Evolutionary conservation across 2,113 vertebrate species (phyloP), one percentile per base, ranked within the genome.

Genomic region (Rattus rattus): DNA sequence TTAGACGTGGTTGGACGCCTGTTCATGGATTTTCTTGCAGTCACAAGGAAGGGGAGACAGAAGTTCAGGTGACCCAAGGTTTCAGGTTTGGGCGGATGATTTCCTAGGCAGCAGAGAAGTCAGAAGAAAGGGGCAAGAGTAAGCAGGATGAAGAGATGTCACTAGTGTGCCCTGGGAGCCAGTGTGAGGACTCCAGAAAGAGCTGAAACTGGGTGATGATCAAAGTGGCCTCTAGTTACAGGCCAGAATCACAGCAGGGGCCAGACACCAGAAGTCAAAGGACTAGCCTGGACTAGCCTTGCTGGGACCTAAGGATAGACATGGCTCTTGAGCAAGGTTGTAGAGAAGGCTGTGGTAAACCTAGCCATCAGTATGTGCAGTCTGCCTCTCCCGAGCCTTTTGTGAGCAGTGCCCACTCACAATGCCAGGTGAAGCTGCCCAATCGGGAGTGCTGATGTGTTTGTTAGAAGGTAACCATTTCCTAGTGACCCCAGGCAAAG

Each of bases 91-190:
- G 36, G 67, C 13, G 81, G 12, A 26, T 5, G 52, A 17, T 49
- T 56, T 39, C n/a, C 30, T 7, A 28, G 52, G 16, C 26, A 19
- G 19, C 24, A 63, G n/a, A 59, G 52, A 10, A 13, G 17, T 16
- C 36, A 24, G 76, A 19, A n/a, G 72, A 8, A 59, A 80, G 1
- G 33, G 24, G 33, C 22, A 39, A 33, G 36, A 20, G 1, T 1
- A 10, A 28, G 4, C 2, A 2, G 28, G 30, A n/a, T 1, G 9
- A 4, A 24, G 72, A 7, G 26, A n/a, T 6, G 24, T 26, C 17
- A 24, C 59, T 4, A 2, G 4, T 73, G 17, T 17, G 47, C 30
- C 12, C 17, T 63, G 49, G 22, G 4, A 81, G 28, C 39, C 5
- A 69, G 11, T 2, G 12, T n/a, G 19, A 33, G 30, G 7, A 7